These are phyloP conservation scores for Alloscopus bannaensis DNA, from an alignment of 2,888 invertebrate genomes.

Conservation along the genomic window DNA sequence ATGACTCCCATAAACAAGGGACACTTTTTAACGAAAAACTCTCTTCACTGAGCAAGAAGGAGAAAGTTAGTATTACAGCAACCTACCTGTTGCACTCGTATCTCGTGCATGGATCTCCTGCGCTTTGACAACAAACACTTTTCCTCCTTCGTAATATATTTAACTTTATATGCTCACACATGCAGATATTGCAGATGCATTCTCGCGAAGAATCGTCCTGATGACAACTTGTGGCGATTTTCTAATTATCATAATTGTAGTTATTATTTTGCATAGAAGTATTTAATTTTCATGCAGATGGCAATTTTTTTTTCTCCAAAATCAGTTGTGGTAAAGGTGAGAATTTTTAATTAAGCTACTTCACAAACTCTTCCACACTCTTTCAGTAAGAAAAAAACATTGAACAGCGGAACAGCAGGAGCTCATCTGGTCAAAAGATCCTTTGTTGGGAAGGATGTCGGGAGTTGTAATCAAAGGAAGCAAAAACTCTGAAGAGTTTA, in stretches of 20 bases:
- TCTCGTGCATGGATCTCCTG: background rate
- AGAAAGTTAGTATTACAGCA: slow-evolving; percentile 54
- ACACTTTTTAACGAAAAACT: slow-evolving; percentile 55
- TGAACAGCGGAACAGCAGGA: slow-evolving; percentile 36
- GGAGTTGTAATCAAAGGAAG: slow-evolving; percentile 23
- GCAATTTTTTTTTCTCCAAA: slow-evolving; percentile 42
- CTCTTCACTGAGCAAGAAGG: slow-evolving; percentile 54
- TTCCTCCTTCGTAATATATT: background rate
- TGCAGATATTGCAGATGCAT: background rate
- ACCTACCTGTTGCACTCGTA: background rate
- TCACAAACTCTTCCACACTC: slow-evolving; percentile 12
- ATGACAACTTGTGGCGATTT: slow-evolving; percentile 48
- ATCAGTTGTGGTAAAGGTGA: slow-evolving; percentile 54
- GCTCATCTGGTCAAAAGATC: slow-evolving; percentile 12
- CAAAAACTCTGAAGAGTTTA: slow-evolving; percentile 10
- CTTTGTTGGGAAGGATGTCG: slow-evolving; percentile 2
- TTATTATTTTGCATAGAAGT: slow-evolving; percentile 52
- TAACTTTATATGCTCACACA: too few relatives aligned
- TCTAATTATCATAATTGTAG: slow-evolving; percentile 61
- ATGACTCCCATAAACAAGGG: slow-evolving; percentile 59
- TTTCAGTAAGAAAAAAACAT: slow-evolving; percentile 1
- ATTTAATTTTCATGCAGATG: slow-evolving; percentile 52
- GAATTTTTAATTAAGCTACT: slow-evolving; percentile 56
- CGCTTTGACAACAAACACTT: too few relatives aligned
- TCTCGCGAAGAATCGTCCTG: slow-evolving; percentile 13